Evolutionary conservation across 2,888 invertebrate genomes (phyloP).

Genomic region (Oasisia sp.): DNA sequence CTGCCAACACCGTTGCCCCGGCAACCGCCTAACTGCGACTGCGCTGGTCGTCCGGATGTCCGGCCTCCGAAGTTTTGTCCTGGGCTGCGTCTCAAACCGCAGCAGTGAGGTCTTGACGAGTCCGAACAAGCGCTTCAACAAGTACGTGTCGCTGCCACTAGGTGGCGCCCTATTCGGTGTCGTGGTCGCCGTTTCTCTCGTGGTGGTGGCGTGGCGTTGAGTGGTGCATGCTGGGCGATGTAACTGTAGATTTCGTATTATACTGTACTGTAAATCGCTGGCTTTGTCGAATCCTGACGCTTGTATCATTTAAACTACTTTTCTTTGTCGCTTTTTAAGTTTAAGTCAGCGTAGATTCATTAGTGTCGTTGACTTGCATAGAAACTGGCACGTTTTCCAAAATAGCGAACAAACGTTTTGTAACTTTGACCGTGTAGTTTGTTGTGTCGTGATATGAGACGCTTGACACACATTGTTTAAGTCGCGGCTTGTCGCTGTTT

Average conservation of each 20-base stretch:
- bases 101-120: slow-evolving; percentile 32
- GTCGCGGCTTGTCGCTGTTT: background rate
- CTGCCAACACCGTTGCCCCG: background rate
- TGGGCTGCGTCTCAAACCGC: slow-evolving; percentile 62
- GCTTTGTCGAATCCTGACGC: background rate
- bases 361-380: background rate
- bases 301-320: background rate
- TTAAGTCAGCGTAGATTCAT: background rate
- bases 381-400: background rate
- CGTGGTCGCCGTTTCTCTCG: background rate
- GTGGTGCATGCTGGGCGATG: slow-evolving; percentile 20
- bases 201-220: background rate
- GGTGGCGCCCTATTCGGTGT: background rate
- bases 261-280: background rate
- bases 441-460: background rate
- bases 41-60: slow-evolving; percentile 42
- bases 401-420: background rate
- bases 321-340: background rate
- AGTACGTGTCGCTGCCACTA: background rate
- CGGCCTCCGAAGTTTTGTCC: slow-evolving; percentile 61
- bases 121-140: slow-evolving; percentile 6
- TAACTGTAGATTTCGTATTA: background rate
- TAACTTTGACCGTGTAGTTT: background rate
- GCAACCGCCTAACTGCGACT: background rate
- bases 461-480: background rate